These are phyloP conservation scores for Philotrypesis tridentata DNA, from an alignment of 1,140 invertebrate species.

Conservation along the genomic window DNA sequence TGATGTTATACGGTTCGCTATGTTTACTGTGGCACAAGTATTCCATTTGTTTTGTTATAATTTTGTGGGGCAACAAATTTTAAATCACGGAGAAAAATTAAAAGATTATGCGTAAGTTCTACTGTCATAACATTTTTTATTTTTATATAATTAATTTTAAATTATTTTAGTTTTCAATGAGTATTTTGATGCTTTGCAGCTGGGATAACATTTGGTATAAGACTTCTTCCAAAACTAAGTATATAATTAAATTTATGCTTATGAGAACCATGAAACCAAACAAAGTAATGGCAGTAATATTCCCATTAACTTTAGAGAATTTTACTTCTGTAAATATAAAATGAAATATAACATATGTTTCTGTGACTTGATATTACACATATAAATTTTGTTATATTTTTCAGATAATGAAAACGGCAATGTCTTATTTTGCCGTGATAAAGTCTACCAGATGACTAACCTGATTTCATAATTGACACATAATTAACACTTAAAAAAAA, in stretches of 20 bases:
- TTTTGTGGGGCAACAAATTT: not conserved
- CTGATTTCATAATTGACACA: too few relatives aligned
- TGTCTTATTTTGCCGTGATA: too few relatives aligned
- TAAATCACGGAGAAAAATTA: not conserved
- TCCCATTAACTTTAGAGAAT: constrained; percentile 3
- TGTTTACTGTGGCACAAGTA: constrained; percentile 18
- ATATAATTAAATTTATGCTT: not conserved
- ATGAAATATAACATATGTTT: too few relatives aligned
- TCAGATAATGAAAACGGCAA: too few relatives aligned
- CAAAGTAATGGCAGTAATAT: not conserved
- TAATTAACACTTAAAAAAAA: too few relatives aligned
- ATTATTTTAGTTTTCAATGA: too few relatives aligned
- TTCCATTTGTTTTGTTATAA: constrained; percentile 13
- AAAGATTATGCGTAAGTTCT: not conserved
- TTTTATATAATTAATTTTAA: not conserved
- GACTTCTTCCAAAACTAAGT: not conserved
- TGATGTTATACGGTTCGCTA: not conserved
- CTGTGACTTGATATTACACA: too few relatives aligned
- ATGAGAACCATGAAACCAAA: not conserved
- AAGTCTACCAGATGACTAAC: too few relatives aligned
- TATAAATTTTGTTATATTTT: constrained; percentile 51
- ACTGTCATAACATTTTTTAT: not conserved
- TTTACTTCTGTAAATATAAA: not conserved
- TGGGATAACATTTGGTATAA: not conserved
- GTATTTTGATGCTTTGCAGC: not conserved